Evolutionary conservation across 1,140 invertebrate species (phyloP).

Genomic region (Drosophila suzukii): DNA sequence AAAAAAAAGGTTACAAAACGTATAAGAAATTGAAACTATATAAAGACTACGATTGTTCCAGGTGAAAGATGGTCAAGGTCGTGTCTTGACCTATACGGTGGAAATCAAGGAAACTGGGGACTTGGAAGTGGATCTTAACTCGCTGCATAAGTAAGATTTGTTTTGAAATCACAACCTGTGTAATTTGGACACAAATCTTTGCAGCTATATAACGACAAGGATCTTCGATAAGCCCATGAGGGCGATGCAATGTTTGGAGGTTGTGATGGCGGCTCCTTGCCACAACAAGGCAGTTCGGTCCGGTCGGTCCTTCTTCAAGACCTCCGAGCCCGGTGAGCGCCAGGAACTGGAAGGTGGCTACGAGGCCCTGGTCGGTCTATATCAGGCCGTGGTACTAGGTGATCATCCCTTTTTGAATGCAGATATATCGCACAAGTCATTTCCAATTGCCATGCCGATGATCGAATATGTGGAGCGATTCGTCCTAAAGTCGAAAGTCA

Average conservation of each 20-base stretch:
- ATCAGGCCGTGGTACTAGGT: slow-evolving; percentile 90
- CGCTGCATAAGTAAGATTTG: slow-evolving; percentile 83
- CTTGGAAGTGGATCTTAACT: slow-evolving; percentile 85
- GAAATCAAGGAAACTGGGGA: slow-evolving; percentile 86
- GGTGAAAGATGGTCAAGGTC: slow-evolving; percentile 53
- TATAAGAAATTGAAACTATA: too few relatives aligned
- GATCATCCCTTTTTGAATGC: slow-evolving; percentile 89
- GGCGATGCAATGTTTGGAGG: slow-evolving; percentile 91
- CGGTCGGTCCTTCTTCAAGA: slow-evolving; percentile 84
- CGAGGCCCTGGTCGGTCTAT: slow-evolving; percentile 90
- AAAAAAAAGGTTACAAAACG: too few relatives aligned
- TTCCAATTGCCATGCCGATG: slow-evolving; percentile 85
- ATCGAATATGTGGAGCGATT: slow-evolving; percentile 78
- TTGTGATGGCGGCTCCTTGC: slow-evolving; percentile 87
- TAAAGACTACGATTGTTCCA: neutral
- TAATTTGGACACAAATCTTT: neutral
- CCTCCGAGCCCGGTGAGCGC: slow-evolving; percentile 38
- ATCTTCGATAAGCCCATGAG: slow-evolving; percentile 86
- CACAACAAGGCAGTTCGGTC: slow-evolving; percentile 86
- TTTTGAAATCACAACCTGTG: neutral
- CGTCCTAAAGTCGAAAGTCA: neutral
- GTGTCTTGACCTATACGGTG: slow-evolving; percentile 85
- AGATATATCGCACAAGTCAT: slow-evolving; percentile 90
- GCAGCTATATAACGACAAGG: slow-evolving; percentile 74
- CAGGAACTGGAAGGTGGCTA: slow-evolving; percentile 87